Evolutionary conservation across 2,113 vertebrate genomes (phyloP).

Genomic region (Todiramphus saurophagus): DNA sequence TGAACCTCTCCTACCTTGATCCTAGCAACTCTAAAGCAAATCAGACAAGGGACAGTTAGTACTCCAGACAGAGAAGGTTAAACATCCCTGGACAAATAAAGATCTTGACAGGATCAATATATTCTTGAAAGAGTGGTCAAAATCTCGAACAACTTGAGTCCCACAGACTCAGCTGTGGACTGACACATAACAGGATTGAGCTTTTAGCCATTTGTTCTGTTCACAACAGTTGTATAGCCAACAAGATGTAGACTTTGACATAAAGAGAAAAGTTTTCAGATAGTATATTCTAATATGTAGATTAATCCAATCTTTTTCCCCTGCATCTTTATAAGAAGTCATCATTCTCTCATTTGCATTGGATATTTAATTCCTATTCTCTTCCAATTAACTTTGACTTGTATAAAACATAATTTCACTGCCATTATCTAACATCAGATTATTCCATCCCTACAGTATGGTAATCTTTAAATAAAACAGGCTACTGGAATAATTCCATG

Average conservation of each 20-base stretch:
- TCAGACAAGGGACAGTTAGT: neutral
- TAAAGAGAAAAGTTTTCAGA: neutral
- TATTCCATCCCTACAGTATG: neutral
- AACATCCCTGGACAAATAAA: neutral
- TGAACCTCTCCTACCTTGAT: neutral
- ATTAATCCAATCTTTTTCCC: neutral
- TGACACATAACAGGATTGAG: neutral
- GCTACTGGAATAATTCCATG: neutral
- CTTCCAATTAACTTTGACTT: neutral
- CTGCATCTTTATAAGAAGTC: neutral
- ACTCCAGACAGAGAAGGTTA: neutral
- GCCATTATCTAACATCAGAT: neutral
- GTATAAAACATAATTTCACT: neutral
- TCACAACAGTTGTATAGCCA: neutral
- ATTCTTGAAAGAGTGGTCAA: neutral
- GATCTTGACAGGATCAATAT: neutral
- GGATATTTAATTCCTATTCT: neutral
- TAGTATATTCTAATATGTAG: neutral
- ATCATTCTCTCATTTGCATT: neutral
- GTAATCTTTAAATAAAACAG: conserved; percentile 21
- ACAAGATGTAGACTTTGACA: neutral
- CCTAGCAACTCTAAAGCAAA: neutral
- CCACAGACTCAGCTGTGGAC: neutral
- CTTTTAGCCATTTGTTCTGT: neutral
- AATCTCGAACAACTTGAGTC: neutral